Base-by-base conservation (phyloP, 2,888 invertebrate species). In the Caenorhabditis drosophilae region DNA sequence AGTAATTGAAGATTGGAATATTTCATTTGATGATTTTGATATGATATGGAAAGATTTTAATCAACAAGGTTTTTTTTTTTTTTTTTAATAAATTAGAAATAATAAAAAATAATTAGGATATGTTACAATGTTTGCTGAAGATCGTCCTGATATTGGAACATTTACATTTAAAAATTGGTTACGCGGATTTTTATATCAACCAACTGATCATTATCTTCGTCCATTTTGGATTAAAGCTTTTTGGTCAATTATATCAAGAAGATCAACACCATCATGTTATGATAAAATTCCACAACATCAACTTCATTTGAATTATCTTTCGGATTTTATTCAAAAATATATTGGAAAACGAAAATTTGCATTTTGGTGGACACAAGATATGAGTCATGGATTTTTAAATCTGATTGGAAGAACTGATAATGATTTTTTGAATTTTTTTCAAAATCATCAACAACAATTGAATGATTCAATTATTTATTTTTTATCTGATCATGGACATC, bases 401-500 rank as follows among this genome's bases (percentile, higher is more conserved):
- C 31, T 64, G n/a, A 62, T 73, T 20, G 73, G 74, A 22, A 52
- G 55, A 26, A 67, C 70, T 26, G 78, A 78, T 47, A 49, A 60
- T 6, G 75, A 75, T 47, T 59, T 69, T 25, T 59, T 55, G 6
- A 36, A 41, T 12, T 77, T 78, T 41, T 54, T 78, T 26, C 38
- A 46, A n/a, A 51, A 40, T 26, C 68, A 72, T 41, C 60, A 63
- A 36, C 18, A 51, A n/a, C 15, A 23, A 16, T 46, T 80, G 36
- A 56, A 76, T 7, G 67, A 78, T 27, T 58, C 77, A 12, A 66
- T 78, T n/a, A 53, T 78, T 6, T 58, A 78, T 25, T 42, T 81
- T 7, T 58, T 84, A 62, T 84, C 84, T 55, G 85, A 85, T 62
- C 85, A 85, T 66, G 85, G 85, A 15, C 82, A 84, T 70, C 76